These are phyloP conservation scores for Folsomia candida DNA, from an alignment of 2,888 invertebrate species.

Conservation along the genomic window DNA sequence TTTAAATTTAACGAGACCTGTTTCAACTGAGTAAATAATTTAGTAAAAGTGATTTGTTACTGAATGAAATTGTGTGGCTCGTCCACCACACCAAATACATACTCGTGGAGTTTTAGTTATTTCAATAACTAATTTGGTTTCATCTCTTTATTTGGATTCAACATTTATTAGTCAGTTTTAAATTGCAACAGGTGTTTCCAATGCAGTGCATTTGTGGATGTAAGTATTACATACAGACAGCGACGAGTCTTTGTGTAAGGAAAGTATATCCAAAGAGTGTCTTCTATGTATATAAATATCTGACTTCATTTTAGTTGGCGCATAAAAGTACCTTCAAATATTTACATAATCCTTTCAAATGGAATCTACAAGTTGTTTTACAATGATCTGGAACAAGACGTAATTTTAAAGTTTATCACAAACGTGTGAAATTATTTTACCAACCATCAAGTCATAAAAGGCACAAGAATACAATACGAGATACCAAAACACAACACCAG, in stretches of 20 bases:
- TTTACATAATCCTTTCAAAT: neutral
- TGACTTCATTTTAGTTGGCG: neutral
- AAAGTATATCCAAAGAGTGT: too few species aligned
- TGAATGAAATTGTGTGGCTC: too few species aligned
- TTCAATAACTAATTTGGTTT: neutral
- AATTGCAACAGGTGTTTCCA: neutral
- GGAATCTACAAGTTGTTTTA: neutral
- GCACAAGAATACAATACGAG: too few species aligned
- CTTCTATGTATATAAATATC: too few species aligned
- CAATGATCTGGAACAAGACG: neutral
- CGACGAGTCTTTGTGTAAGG: too few species aligned
- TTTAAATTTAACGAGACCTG: too few species aligned
- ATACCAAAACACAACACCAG: too few species aligned
- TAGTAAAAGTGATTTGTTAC: too few species aligned
- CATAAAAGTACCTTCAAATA: neutral
- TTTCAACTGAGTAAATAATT: conserved; percentile 18
- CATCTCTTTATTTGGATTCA: neutral
- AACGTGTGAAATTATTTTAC: neutral
- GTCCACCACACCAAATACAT: too few species aligned
- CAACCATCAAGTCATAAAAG: neutral
- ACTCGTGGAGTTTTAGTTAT: too few species aligned
- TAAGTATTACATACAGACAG: too few species aligned
- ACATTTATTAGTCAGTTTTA: neutral
- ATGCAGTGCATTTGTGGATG: too few species aligned
- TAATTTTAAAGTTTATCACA: neutral